Evolutionary conservation across 2,888 invertebrate genomes (phyloP), one percentile per base, ranked within the genome.

Genomic region (Miltochrista miniata): DNA sequence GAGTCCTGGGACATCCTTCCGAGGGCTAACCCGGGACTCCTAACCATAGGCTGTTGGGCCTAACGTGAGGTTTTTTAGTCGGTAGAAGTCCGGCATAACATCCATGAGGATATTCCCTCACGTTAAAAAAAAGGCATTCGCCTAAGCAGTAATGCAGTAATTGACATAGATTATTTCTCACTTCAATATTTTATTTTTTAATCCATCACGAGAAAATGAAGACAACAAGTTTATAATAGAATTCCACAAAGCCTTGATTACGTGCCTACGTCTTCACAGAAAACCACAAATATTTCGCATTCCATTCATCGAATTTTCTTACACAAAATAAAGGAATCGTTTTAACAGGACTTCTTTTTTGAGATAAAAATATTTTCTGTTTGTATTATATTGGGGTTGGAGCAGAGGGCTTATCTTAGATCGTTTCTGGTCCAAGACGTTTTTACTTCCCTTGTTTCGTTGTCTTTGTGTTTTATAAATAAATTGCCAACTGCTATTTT

Each of bases 321-420:
- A 33, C 46, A 43, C 35, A 44, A 39, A 56, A 24, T 24, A 53
- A 56, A 56, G 24, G 34, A 47, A 58, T 56, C 50, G 57, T 53
- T 59, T 59, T 46, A 34, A 47, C 30, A 46, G 48, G 45, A 38
- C 38, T 52, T 55, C 63, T 64, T 60, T 63, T 54, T 62, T 48
- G 36, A 12, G 39, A 63, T 57, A 65, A 64, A 65, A 71, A 57
- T 67, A 61, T 41, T 41, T 56, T 59, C 48, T n/a, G 38, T 48
- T 47, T 52, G 38, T 58, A 35, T 24, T 24, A 24, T 48, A 42
- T 12, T 45, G 24, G 7, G 14, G 43, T 5, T 24, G 43, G 9
- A 50, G n/a, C 12, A n/a, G 38, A 36, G 34, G 34, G 37, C 61
- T 56, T 61, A 61, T 64, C 62, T 33, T 30, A 45, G 37, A 59